Conservation (phyloP, 2,797 vertebrate genomes). For the Anolis apletophallus region DNA sequence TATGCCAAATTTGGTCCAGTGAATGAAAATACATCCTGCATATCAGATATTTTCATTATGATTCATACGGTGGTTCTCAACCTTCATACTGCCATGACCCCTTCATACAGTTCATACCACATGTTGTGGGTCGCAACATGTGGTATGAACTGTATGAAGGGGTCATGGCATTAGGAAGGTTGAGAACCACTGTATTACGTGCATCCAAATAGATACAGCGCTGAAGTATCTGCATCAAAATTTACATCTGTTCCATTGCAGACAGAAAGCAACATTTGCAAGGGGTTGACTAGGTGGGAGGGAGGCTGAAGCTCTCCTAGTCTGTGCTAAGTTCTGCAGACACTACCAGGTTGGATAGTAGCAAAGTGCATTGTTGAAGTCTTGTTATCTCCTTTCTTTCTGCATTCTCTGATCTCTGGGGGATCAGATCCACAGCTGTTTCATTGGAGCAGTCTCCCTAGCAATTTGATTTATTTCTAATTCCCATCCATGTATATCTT, state of each 20-base stretch:
- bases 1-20: no score
- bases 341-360: neutral
- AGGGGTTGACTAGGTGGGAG: neutral
- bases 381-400: neutral
- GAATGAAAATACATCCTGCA: no score
- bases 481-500: neutral
- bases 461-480: neutral
- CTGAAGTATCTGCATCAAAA: neutral
- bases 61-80: no score
- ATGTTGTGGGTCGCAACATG: no score
- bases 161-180: no score
- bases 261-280: neutral
- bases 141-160: no score
- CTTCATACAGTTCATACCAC: no score
- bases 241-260: neutral
- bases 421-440: neutral
- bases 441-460: rapidly evolving
- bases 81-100: no score
- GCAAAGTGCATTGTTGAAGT: neutral
- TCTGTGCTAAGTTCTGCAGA: neutral
- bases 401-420: neutral
- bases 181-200: neutral
- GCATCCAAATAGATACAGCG: neutral
- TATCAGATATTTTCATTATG: no score
- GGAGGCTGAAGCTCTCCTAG: neutral